These are phyloP conservation scores for Sarcoramphus papa DNA, from an alignment of 2,797 vertebrate species.

Conservation along the genomic window DNA sequence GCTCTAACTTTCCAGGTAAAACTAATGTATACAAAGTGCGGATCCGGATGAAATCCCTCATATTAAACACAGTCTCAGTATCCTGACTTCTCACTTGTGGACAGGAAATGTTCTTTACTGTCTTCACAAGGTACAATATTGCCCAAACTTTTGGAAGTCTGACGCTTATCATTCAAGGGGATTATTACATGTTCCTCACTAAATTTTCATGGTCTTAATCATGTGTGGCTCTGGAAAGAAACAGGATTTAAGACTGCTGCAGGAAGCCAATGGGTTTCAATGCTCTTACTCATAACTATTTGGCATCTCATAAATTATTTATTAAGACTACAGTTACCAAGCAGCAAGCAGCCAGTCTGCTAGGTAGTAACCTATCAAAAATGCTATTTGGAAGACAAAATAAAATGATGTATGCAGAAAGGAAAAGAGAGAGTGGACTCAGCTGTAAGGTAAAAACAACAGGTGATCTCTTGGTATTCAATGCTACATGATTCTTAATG, in stretches of 20 bases:
- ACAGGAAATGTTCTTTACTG: neutral
- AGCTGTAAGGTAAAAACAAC: neutral
- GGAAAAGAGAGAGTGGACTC: neutral
- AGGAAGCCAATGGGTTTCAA: neutral
- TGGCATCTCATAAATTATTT: constrained; percentile 10
- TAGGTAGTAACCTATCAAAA: neutral
- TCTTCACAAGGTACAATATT: neutral
- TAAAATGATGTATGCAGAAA: neutral
- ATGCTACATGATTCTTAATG: neutral
- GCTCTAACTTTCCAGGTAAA: neutral
- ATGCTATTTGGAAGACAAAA: neutral
- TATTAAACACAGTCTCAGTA: neutral
- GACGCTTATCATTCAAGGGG: neutral
- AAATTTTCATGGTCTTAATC: neutral
- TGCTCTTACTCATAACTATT: neutral
- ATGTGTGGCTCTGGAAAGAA: neutral
- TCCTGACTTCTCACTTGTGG: neutral
- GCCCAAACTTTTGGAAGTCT: neutral
- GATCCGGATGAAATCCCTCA: neutral
- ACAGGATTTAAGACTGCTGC: neutral
- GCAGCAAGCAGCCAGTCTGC: neutral
- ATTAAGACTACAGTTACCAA: neutral
- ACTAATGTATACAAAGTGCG: neutral
- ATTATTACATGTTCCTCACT: neutral
- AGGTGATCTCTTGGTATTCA: neutral